Percentiles rank a stretch among this genome's conserved stretches.
These are phyloP conservation scores for Liposcelis brunnea DNA, from an alignment of 2,888 invertebrate genomes.

Conservation along the genomic window DNA sequence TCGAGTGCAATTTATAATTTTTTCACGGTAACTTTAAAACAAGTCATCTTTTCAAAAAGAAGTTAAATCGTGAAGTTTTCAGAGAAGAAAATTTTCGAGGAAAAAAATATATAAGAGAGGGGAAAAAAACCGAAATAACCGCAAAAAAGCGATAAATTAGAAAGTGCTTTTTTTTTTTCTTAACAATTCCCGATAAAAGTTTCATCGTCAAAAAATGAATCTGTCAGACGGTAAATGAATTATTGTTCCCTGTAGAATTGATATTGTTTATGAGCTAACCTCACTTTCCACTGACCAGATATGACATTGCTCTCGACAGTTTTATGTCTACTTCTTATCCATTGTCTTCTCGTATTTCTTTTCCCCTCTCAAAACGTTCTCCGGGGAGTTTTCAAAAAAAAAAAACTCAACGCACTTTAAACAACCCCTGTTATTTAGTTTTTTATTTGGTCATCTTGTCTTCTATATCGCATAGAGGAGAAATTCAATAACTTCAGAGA, in stretches of 20 bases:
- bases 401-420: slow-evolving; percentile 1
- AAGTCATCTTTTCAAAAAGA: too few species aligned
- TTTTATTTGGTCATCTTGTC: too few species aligned
- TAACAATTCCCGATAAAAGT: slow-evolving; percentile 2
- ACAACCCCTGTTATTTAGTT: too few species aligned
- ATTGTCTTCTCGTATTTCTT: slow-evolving; percentile 7
- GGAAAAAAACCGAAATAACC: background rate
- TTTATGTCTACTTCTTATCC: slow-evolving; percentile 8
- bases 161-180: too few species aligned
- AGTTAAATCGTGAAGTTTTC: background rate
- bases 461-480: too few species aligned
- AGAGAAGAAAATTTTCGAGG: background rate
- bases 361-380: slow-evolving; percentile 1
- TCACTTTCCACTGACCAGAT: too few species aligned
- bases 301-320: background rate
- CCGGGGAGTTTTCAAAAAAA: background rate
- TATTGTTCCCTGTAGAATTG: slow-evolving; percentile 2
- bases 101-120: background rate
- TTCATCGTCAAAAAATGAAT: slow-evolving; percentile 8
- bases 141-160: background rate
- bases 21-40: too few species aligned
- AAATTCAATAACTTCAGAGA: too few species aligned
- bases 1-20: too few species aligned
- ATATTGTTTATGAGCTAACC: background rate
- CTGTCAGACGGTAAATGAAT: slow-evolving; percentile 5